Conservation (phyloP, 2,113 vertebrate species). For the Progne subis region DNA sequence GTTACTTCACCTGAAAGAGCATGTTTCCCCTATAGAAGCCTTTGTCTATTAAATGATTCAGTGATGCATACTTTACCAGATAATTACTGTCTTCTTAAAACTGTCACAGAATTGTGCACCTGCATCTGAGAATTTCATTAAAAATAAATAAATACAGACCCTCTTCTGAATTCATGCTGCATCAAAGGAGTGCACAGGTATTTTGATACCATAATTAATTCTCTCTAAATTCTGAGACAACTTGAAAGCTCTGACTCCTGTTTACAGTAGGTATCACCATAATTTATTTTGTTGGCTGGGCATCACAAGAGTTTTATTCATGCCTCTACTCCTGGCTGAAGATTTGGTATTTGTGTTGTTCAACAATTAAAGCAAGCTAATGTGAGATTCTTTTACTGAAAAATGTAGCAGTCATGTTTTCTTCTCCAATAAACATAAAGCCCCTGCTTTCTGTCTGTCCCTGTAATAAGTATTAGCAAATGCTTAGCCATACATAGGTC, state of each 20-base stretch:
- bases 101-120: slow-evolving; percentile 5
- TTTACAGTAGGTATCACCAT: not conserved
- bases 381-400: not conserved
- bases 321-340: not conserved
- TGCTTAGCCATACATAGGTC: not conserved
- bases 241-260: not conserved
- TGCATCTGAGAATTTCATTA: slow-evolving; percentile 18
- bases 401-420: not conserved
- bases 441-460: not conserved
- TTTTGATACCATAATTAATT: not conserved
- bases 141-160: slow-evolving; percentile 7
- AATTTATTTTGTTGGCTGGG: not conserved
- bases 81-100: slow-evolving; percentile 36
- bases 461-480: not conserved
- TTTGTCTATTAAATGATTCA: not conserved
- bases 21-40: not conserved
- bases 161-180: not conserved
- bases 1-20: not conserved
- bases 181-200: slow-evolving; percentile 9
- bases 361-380: not conserved
- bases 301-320: not conserved
- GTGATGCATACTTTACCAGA: not conserved
- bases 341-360: not conserved
- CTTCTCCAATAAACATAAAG: not conserved
- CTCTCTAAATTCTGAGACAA: not conserved